Conservation (phyloP, 2,113 vertebrate genomes). For the Heliornis fulica region DNA sequence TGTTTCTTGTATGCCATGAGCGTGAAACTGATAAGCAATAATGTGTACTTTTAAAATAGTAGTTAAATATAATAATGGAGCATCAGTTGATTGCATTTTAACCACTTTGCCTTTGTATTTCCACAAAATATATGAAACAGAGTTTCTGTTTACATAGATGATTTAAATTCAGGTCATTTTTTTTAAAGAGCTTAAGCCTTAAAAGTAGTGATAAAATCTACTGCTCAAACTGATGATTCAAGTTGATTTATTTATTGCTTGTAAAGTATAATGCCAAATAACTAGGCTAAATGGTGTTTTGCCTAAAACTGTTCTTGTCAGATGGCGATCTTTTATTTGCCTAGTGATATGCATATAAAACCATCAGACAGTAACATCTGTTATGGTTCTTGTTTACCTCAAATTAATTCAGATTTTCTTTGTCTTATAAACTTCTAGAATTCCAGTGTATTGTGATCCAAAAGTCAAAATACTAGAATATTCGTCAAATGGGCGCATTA, state of each 20-base stretch:
- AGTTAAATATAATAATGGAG: neutral
- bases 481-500: neutral
- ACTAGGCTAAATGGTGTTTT: neutral
- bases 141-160: neutral
- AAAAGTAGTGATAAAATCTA: neutral
- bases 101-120: neutral
- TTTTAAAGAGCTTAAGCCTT: neutral
- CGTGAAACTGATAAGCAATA: neutral
- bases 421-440: neutral
- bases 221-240: neutral
- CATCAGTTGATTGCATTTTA: neutral
- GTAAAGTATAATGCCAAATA: neutral
- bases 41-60: neutral
- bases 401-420: conserved; percentile 11
- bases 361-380: neutral
- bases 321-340: conserved; percentile 26
- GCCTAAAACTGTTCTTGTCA: neutral
- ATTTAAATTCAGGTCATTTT: neutral
- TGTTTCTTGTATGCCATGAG: neutral
- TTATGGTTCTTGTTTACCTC: conserved; percentile 8
- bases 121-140: neutral
- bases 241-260: neutral
- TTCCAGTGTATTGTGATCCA: neutral
- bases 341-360: neutral
- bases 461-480: neutral